phyloP scores from a whole-genome alignment of 2,797 vertebrate genomes.

The Aphelocoma californica region DNA sequence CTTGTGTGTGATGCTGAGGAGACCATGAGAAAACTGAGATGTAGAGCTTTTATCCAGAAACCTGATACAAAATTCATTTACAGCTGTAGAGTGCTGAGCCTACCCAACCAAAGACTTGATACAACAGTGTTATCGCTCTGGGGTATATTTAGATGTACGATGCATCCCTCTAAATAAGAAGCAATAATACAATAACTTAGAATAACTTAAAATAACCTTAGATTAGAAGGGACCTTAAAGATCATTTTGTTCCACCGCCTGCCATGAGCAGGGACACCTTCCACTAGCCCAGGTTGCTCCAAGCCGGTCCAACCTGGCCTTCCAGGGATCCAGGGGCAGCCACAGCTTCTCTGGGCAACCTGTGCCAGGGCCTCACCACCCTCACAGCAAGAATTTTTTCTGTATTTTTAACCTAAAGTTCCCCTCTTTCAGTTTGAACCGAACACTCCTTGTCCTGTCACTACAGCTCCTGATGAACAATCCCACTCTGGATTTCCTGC shows the following conservation, averaged over 20 bases:
- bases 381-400: neutral
- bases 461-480: neutral
- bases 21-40: neutral
- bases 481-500: neutral
- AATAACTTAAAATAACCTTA: neutral
- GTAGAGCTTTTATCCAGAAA: neutral
- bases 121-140: neutral
- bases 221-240: neutral
- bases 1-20: neutral
- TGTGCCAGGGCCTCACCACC: fast-evolving
- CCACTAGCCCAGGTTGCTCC: fast-evolving
- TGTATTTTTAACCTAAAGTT: neutral
- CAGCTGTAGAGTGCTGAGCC: neutral
- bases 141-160: neutral
- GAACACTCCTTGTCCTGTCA: too few species aligned
- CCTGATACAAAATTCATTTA: neutral
- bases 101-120: neutral
- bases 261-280: neutral
- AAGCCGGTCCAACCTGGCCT: fast-evolving
- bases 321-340: neutral
- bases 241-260: fast-evolving
- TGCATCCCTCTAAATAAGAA: neutral
- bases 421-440: neutral
- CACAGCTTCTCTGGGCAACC: neutral
- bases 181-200: neutral